Evolutionary conservation across 2,113 vertebrate genomes (phyloP).

Genomic region (Dicentrarchus labrax): DNA sequence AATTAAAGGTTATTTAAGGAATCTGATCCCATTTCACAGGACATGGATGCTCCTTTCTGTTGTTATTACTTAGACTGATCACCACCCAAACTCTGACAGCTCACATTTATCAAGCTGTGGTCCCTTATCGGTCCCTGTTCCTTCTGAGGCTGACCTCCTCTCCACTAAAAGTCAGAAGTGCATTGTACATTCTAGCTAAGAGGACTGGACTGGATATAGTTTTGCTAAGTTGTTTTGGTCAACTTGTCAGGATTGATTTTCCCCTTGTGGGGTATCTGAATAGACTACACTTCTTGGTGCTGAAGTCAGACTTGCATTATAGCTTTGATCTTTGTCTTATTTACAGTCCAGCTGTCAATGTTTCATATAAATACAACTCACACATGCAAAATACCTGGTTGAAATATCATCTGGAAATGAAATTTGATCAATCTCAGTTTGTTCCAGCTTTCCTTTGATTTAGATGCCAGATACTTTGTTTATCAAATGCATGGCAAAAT

Average conservation of each 20-base stretch:
- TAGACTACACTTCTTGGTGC: slow-evolving; percentile 5
- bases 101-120: slow-evolving; percentile 59
- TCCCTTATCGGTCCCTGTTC: slow-evolving; percentile 33
- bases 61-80: not conserved
- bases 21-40: not conserved
- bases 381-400: slow-evolving; percentile 1
- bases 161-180: slow-evolving; percentile 21
- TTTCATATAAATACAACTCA: slow-evolving; percentile 40
- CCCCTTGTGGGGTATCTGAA: slow-evolving; percentile 30
- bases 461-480: slow-evolving; percentile 17
- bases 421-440: slow-evolving; percentile 27
- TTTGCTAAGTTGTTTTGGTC: slow-evolving; percentile 31
- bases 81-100: slow-evolving; percentile 23
- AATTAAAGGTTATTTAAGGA: not conserved
- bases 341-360: slow-evolving; percentile 46
- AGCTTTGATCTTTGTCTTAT: slow-evolving; percentile 49
- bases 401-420: slow-evolving; percentile 38
- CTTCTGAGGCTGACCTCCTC: not conserved
- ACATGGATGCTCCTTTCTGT: not conserved
- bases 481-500: not conserved
- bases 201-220: slow-evolving; percentile 19
- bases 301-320: slow-evolving; percentile 28
- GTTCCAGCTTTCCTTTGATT: slow-evolving; percentile 37
- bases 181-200: slow-evolving; percentile 11
- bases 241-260: slow-evolving; percentile 34